Base-by-base conservation (phyloP, 2,113 vertebrate genomes). In the Colaptes auratus region DNA sequence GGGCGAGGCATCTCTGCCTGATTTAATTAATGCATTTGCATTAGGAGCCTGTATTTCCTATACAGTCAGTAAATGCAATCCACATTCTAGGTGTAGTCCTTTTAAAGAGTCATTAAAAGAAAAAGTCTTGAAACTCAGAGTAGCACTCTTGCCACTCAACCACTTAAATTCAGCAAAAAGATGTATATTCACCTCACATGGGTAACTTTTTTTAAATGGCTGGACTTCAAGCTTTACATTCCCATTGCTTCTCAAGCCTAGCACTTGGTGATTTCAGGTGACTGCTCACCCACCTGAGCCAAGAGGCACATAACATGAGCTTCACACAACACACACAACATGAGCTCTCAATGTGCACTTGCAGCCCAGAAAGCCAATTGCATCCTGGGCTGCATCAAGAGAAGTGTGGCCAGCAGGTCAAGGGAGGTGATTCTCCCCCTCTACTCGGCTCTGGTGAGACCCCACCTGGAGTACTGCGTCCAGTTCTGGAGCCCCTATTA, bases 231-330 rank as follows among this genome's bases (percentile, higher is more conserved):
- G 18, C 12, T 67, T 95, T 80, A 59, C 44, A 73, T 70, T 79
- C 46, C 12, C 52, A 73, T 89, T 76, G 35, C 46, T 75, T 89
- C 12, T 30, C 52, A 39, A 84, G 61, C 48, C 78, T 46, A 61
- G 63, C 82, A 88, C 92, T 87, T 73, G 25, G 59, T 85, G 55
- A 82, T 82, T 96, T 92, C 42, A 91, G 67, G 67, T 66, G 35
- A 61, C 12, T 66, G 39, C 55, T 89, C 78, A 85, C 85, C 46
- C 31, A 44, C 52, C 30, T 85, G 28, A 95, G 88, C 67, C 71
- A 89, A 96, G 52, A 86, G n/a, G 21, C 59, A 76, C 63, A 14
- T 70, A n/a, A n/a, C n/a, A n/a, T n/a, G n/a, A n/a, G n/a, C n/a
- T n/a, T n/a, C n/a, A n/a, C n/a, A n/a, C n/a, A n/a, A n/a, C n/a